Conservation (phyloP, 2,113 vertebrate genomes). For the Oreocharis arfaki region DNA sequence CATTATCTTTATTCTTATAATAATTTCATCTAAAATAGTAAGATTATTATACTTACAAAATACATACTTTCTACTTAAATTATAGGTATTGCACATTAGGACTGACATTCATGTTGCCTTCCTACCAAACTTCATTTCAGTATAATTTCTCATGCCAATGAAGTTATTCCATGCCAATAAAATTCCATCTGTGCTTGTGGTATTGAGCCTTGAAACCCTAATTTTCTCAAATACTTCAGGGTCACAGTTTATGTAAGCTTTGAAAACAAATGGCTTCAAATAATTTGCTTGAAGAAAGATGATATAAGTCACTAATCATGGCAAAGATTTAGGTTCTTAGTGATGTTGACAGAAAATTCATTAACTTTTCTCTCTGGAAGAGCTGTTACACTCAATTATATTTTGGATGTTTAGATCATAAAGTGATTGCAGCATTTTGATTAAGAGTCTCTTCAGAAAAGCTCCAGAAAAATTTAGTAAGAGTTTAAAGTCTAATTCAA, state of each 20-base stretch:
- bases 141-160: background rate
- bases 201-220: background rate
- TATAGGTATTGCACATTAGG: background rate
- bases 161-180: background rate
- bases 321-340: background rate
- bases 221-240: background rate
- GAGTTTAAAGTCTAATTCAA: background rate
- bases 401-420: background rate
- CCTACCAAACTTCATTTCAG: background rate
- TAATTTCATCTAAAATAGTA: background rate
- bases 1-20: background rate
- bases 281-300: conserved; percentile 14
- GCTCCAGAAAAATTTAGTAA: background rate
- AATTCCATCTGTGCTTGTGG: background rate
- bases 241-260: background rate
- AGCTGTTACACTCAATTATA: background rate
- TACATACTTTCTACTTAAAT: background rate
- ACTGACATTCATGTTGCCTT: background rate
- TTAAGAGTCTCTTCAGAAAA: background rate
- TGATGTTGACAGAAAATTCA: background rate
- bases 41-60: background rate
- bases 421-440: background rate
- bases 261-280: background rate
- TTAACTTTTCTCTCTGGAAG: conserved; percentile 1
- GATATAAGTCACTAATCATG: background rate